A percentile compares a stretch with the other conserved stretches of the same genome.
These are phyloP conservation scores for Crax fasciolata DNA, from an alignment of 2,797 vertebrate species.

Conservation along the genomic window DNA sequence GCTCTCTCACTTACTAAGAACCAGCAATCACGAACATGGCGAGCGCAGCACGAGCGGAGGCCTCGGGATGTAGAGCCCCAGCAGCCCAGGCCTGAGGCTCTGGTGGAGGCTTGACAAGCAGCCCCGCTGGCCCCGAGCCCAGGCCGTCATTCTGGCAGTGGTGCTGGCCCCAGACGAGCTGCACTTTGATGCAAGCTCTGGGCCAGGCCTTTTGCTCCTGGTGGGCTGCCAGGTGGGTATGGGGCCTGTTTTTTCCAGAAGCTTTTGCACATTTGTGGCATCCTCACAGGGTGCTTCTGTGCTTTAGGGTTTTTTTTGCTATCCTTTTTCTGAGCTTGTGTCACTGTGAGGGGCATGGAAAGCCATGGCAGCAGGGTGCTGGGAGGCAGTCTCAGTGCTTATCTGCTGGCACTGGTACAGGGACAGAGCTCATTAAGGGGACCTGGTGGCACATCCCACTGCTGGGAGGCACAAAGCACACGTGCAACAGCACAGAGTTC, in stretches of 20 bases:
- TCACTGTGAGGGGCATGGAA: neutral
- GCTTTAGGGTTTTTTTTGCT: neutral
- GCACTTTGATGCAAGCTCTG: slow-evolving; percentile 44
- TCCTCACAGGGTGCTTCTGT: neutral
- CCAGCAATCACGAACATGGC: slow-evolving; percentile 75
- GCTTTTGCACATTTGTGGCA: neutral
- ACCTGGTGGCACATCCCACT: rapidly evolving
- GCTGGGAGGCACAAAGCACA: rapidly evolving
- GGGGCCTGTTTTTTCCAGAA: slow-evolving; percentile 28
- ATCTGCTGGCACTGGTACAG: neutral
- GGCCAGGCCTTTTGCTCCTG: slow-evolving; percentile 22
- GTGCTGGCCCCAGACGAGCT: slow-evolving; percentile 30
- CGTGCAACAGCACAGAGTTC: neutral
- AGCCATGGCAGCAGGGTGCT: rapidly evolving
- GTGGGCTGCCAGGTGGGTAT: slow-evolving; percentile 46
- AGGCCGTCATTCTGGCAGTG: slow-evolving; percentile 62
- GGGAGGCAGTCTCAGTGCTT: neutral
- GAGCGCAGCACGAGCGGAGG: slow-evolving; percentile 62
- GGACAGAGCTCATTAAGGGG: neutral
- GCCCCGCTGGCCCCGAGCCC: slow-evolving; percentile 60
- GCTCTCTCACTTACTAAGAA: slow-evolving; percentile 81
- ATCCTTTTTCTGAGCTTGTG: neutral
- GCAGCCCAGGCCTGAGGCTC: slow-evolving; percentile 32
- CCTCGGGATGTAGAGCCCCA: slow-evolving; percentile 60
- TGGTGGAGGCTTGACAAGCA: slow-evolving; percentile 29